These are phyloP conservation scores for Adelges cooleyi DNA, from an alignment of 1,140 invertebrate genomes.

Conservation along the genomic window DNA sequence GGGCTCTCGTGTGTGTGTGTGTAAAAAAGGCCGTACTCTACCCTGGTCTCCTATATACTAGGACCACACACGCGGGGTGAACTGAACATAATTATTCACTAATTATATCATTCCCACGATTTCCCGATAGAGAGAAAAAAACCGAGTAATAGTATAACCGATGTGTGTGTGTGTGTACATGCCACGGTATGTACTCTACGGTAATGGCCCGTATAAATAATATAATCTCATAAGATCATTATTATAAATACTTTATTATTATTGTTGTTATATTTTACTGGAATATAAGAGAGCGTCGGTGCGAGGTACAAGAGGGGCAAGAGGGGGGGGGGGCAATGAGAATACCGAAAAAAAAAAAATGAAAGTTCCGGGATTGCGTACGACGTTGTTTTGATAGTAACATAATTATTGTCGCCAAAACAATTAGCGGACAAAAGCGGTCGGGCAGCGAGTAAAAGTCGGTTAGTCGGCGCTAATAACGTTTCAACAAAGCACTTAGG, in stretches of 20 bases:
- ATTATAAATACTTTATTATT: too few relatives aligned
- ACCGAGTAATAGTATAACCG: too few relatives aligned
- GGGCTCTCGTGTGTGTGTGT: not conserved
- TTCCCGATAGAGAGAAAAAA: not conserved
- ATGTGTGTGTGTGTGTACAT: too few relatives aligned
- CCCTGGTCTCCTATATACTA: constrained; percentile 2
- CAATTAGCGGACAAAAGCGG: constrained; percentile 5
- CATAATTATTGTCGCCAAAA: constrained; percentile 26
- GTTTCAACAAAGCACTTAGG: not conserved
- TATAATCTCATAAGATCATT: too few relatives aligned
- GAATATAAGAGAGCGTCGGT: too few relatives aligned
- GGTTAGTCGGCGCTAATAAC: constrained; percentile 17
- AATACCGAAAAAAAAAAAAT: constrained; percentile 1
- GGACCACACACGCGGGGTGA: constrained; percentile 12
- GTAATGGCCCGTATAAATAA: too few relatives aligned
- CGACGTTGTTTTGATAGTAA: not conserved
- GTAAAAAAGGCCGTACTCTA: constrained; percentile 21
- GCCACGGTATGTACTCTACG: too few relatives aligned
- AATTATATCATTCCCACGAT: constrained; percentile 28
- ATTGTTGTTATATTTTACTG: too few relatives aligned
- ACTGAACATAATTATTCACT: constrained; percentile 23
- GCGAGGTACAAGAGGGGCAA: too few relatives aligned
- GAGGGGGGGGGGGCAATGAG: not conserved
- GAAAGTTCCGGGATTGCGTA: constrained; percentile 1
- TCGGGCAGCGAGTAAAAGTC: constrained; percentile 12